Evolutionary conservation across 1,140 invertebrate genomes (phyloP).

Genomic region (Potamilus streckersoni): DNA sequence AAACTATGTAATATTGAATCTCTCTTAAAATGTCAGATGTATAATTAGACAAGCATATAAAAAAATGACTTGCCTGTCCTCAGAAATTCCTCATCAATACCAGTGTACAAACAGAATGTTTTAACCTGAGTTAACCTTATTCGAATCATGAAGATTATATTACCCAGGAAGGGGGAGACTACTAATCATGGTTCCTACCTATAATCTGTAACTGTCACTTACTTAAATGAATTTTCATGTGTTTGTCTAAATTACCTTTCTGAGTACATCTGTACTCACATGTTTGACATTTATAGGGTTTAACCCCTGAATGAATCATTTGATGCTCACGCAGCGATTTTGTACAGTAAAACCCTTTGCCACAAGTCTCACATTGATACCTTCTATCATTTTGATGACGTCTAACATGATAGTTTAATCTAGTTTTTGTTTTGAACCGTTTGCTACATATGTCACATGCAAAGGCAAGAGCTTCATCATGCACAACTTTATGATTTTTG

Average conservation of each 20-base stretch:
- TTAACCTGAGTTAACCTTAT: too few species aligned
- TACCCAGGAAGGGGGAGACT: background rate
- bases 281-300: conserved; percentile 86
- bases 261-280: conserved; percentile 70
- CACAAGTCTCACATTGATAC: conserved; percentile 21
- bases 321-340: conserved; percentile 18
- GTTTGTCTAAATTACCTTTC: conserved; percentile 15
- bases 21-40: too few species aligned
- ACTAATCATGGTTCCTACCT: background rate
- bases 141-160: too few species aligned
- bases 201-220: too few species aligned
- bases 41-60: too few species aligned
- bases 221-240: conserved; percentile 9
- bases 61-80: too few species aligned
- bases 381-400: conserved; percentile 20
- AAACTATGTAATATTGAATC: too few species aligned
- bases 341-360: conserved; percentile 20
- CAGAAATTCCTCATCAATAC: too few species aligned
- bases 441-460: conserved; percentile 27
- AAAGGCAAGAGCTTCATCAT: conserved; percentile 9
- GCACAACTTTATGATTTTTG: conserved; percentile 26
- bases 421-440: conserved; percentile 25
- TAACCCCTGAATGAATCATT: conserved; percentile 77
- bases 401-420: conserved; percentile 14
- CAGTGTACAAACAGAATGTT: too few species aligned